These are phyloP conservation scores for Cuniculus paca DNA, from an alignment of 2,797 vertebrate genomes.

Conservation along the genomic window DNA sequence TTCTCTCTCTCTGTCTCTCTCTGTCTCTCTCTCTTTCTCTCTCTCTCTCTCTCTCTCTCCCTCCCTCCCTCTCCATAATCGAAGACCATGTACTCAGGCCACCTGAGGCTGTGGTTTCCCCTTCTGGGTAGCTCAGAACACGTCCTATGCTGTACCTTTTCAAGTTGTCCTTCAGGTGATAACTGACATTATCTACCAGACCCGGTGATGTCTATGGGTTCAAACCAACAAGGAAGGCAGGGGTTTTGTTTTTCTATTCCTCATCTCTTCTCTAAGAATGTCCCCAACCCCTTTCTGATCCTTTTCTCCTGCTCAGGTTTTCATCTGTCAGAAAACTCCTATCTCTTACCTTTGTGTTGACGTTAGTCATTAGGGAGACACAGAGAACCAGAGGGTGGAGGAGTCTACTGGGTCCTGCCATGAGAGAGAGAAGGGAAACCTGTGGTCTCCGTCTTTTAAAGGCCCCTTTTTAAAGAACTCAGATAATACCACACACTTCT, in stretches of 20 bases:
- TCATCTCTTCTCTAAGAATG: not conserved
- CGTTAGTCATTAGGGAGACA: not conserved
- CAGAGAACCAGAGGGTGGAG: not conserved
- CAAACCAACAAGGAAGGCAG: not conserved
- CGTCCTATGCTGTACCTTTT: not conserved
- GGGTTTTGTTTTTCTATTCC: not conserved
- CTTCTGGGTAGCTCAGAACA: not conserved
- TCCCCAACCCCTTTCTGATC: not conserved
- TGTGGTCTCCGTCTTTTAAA: not conserved
- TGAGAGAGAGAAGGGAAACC: not conserved
- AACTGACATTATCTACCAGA: not conserved
- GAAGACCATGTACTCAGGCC: too few relatives aligned
- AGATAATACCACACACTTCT: not conserved
- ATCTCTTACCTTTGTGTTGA: not conserved
- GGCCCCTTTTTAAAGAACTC: slow-evolving; percentile 21
- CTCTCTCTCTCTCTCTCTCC: too few relatives aligned
- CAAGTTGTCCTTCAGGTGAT: not conserved
- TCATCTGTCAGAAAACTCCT: not conserved
- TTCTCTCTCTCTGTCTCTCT: too few relatives aligned
- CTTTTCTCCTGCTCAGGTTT: not conserved
- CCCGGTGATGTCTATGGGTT: not conserved
- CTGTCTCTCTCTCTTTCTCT: too few relatives aligned
- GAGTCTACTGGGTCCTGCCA: not conserved
- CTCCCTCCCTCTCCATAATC: too few relatives aligned
- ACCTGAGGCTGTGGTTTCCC: too few relatives aligned